phyloP scores from a whole-genome alignment of 2,888 invertebrate genomes.

The Agrochola lota region DNA sequence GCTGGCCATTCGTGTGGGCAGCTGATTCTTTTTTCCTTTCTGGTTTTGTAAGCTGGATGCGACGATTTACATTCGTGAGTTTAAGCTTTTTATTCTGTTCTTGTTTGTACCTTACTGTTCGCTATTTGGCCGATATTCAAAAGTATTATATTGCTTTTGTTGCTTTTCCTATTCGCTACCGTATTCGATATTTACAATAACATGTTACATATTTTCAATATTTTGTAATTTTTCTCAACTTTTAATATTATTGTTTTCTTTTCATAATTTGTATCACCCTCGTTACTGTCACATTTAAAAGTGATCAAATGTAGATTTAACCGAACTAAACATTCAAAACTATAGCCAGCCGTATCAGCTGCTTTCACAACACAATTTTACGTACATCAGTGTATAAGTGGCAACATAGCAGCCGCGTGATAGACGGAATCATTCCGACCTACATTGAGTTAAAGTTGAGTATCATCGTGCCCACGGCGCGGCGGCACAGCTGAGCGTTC shows the following conservation, averaged over 20 bases:
- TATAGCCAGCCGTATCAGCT: background rate
- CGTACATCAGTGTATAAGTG: conserved; percentile 17
- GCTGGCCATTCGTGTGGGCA: conserved; percentile 7
- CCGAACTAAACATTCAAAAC: background rate
- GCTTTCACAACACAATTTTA: background rate
- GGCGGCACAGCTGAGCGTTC: conserved; percentile 7
- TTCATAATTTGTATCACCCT: too few species aligned
- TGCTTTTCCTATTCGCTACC: too few species aligned
- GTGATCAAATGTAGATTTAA: background rate
- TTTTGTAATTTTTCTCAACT: too few species aligned
- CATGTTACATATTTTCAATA: too few species aligned
- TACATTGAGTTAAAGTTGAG: conserved; percentile 55
- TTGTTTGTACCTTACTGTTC: conserved; percentile 28
- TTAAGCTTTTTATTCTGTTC: conserved; percentile 12
- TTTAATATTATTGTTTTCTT: too few species aligned
- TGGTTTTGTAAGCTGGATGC: conserved; percentile 22
- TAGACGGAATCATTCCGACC: conserved; percentile 49
- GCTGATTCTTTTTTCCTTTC: conserved; percentile 19
- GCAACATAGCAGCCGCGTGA: conserved; percentile 23
- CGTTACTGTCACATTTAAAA: too few species aligned
- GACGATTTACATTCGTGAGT: conserved; percentile 26
- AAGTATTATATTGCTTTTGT: background rate
- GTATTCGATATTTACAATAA: too few species aligned
- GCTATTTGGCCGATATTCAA: conserved; percentile 33
- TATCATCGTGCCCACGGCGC: conserved; percentile 35